A percentile compares a stretch with the other conserved stretches of the same genome.
phyloP scores from a whole-genome alignment of 2,888 invertebrate species.

The Mystacides longicornis region DNA sequence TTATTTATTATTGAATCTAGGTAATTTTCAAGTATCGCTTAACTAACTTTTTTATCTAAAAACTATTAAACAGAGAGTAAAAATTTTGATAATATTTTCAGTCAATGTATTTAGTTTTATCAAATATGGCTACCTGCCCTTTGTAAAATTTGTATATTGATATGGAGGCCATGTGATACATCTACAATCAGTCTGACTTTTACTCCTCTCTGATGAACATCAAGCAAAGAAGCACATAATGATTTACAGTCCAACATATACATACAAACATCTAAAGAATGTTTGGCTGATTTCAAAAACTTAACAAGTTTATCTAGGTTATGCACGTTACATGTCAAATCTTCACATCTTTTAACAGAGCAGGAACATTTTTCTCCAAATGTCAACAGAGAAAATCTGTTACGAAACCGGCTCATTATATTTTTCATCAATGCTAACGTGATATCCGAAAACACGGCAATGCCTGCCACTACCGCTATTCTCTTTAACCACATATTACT shows the following conservation, averaged over 20 bases:
- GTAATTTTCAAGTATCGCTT: no score
- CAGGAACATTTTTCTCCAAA: not conserved
- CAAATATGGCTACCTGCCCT: no score
- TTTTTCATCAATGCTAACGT: not conserved
- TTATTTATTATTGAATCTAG: no score
- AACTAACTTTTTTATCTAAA: no score
- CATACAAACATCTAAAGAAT: not conserved
- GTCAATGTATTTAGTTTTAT: no score
- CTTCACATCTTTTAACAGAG: not conserved
- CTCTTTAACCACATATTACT: not conserved
- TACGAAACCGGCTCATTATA: not conserved
- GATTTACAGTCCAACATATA: not conserved
- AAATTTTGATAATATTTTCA: no score
- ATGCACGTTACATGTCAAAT: not conserved
- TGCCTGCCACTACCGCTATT: not conserved
- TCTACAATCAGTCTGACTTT: not conserved
- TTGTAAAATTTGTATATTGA: not conserved
- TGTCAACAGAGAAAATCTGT: not conserved
- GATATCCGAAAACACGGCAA: not conserved
- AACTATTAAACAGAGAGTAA: no score
- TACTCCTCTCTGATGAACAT: not conserved
- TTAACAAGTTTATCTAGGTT: not conserved
- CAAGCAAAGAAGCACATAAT: not conserved
- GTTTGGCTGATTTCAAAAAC: not conserved
- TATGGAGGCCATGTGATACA: not conserved